Evolutionary conservation across 1,140 invertebrate genomes (phyloP).

Genomic region (Choristoneura fumiferana): DNA sequence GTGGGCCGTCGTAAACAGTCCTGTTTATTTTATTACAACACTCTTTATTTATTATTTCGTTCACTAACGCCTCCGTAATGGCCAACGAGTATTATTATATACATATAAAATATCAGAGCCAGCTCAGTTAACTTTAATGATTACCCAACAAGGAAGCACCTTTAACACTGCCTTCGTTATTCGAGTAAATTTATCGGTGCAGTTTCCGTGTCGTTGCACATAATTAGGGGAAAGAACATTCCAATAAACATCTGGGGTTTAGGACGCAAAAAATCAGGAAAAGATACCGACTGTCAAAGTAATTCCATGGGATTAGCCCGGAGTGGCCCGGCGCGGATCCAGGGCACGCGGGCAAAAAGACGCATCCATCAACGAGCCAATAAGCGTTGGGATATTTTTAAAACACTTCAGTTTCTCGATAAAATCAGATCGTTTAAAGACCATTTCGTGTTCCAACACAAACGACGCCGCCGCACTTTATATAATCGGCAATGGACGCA

Average conservation of each 20-base stretch:
- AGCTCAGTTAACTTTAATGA: slow-evolving; percentile 10
- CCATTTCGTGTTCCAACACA: not conserved
- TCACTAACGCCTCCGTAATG: slow-evolving; percentile 28
- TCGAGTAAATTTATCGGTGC: slow-evolving; percentile 24
- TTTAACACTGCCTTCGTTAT: slow-evolving; percentile 7
- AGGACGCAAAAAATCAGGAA: slow-evolving; percentile 60
- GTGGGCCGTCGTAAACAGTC: slow-evolving; percentile 33
- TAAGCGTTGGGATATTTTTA: slow-evolving; percentile 41
- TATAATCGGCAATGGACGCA: not conserved
- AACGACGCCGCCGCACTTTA: not conserved
- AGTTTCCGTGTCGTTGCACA: slow-evolving; percentile 57
- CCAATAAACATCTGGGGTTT: slow-evolving; percentile 62
- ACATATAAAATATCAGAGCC: not conserved
- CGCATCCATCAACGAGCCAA: slow-evolving; percentile 57
- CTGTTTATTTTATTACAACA: slow-evolving; percentile 58
- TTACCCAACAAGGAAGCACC: slow-evolving; percentile 2
- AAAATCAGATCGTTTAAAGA: not conserved
- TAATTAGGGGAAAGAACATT: slow-evolving; percentile 56
- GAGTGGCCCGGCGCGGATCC: slow-evolving; percentile 29
- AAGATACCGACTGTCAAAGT: slow-evolving; percentile 68
- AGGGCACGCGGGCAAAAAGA: slow-evolving; percentile 66
- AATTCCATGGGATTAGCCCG: slow-evolving; percentile 62
- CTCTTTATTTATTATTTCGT: slow-evolving; percentile 46
- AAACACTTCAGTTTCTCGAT: slow-evolving; percentile 19
- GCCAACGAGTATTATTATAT: slow-evolving; percentile 10